These are phyloP conservation scores for Laterallus jamaicensis DNA, from an alignment of 2,113 vertebrate species.

Conservation along the genomic window DNA sequence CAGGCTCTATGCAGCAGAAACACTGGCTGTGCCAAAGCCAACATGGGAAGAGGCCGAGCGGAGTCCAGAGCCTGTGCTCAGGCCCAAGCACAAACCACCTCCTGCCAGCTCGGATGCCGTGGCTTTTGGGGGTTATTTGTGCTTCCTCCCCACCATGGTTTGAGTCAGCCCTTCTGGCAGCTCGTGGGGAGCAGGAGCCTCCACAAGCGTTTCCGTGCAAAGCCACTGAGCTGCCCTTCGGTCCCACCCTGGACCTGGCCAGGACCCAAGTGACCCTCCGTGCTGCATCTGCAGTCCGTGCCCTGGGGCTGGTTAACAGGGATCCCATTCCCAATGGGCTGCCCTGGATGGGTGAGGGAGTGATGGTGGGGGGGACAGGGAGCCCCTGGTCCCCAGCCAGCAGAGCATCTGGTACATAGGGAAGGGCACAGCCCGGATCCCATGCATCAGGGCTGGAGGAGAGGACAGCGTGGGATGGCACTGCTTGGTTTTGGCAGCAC, in stretches of 20 bases:
- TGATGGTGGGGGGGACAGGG: rapidly evolving
- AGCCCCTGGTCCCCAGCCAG: neutral
- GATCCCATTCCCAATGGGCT: rapidly evolving
- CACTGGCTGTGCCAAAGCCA: neutral
- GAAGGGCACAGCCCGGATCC: neutral
- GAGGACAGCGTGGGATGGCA: neutral
- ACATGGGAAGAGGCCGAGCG: neutral
- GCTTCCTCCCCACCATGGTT: neutral
- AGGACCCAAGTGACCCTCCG: neutral
- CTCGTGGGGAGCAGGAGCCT: neutral
- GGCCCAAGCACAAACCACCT: neutral
- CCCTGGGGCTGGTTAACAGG: rapidly evolving
- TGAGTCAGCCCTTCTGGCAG: constrained; percentile 11
- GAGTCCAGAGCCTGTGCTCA: neutral
- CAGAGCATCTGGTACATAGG: neutral
- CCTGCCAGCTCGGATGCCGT: neutral
- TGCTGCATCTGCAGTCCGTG: rapidly evolving
- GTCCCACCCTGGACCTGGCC: rapidly evolving
- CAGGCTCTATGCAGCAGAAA: neutral
- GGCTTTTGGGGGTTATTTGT: neutral
- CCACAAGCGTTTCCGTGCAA: rapidly evolving
- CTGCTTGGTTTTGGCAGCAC: neutral
- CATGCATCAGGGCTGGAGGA: rapidly evolving
- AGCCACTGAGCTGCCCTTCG: neutral
- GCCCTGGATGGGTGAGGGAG: neutral